Base-by-base conservation (phyloP, 2,113 vertebrate genomes). In the Eidolon helvum region DNA sequence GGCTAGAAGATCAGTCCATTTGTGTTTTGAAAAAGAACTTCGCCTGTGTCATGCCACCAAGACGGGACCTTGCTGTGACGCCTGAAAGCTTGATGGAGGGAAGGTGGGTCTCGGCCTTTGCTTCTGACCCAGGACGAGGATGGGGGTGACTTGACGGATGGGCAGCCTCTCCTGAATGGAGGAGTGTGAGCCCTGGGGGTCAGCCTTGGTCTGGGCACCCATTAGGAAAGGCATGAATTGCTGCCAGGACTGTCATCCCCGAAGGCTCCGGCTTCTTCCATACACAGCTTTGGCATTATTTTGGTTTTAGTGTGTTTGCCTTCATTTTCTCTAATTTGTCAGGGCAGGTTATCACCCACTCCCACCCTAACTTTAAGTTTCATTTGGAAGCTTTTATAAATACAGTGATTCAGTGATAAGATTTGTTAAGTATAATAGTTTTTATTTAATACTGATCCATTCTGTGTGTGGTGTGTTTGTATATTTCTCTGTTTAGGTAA, bases 351-450 rank as follows among this genome's bases (percentile, higher is more conserved):
- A 4, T 15, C 40, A 3, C 48, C 15, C 26, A 12, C 8, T 3
- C 28, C 24, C 26, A 21, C 14, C 38, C 3, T 38, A 11, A 45
- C 48, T 91, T 57, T n/a, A 50, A 72, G 33, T 65, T 88, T 75
- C 74, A 50, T 26, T 28, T 53, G 48, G 18, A 61, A 82, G 61
- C 45, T 38, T 93, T 89, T 69, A 10, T 91, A 92, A 94, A 80
- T 55, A 74, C 16, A 22, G 12, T 69, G 55, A 48, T 35, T 87
- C 40, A 28, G 2, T 45, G 53, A 30, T 65, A 50, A 63, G 35
- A 48, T 40, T 74, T 82, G 55, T 61, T 65, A 11, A 28, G 9
- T 84, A 24, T 79, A 30, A n/a, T 77, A 1, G 10, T 74, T 89
- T 91, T 95, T 79, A 53, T 71, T 72, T 83, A 84, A 35, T 35